Percentiles rank a stretch among this genome's conserved stretches.
Evolutionary conservation across 2,888 invertebrate genomes (phyloP).

Genomic region (Maniola hyperantus): DNA sequence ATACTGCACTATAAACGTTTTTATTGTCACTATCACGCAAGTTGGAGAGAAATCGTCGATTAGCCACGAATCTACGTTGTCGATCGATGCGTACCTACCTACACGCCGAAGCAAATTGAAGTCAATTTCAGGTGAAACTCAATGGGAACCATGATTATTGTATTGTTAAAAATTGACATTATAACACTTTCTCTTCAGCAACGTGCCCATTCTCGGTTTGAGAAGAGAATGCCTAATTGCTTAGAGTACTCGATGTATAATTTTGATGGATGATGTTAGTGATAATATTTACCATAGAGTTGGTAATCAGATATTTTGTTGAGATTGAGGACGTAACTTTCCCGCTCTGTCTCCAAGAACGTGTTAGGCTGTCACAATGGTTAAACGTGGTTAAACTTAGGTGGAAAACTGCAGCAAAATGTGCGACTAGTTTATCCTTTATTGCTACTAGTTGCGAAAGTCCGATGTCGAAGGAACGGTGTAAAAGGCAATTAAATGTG

Average conservation of each 20-base stretch:
- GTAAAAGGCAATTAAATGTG: conserved; percentile 10
- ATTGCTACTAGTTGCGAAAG: conserved; percentile 2
- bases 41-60: conserved; percentile 57
- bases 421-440: background rate
- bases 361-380: background rate
- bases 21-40: conserved; percentile 45
- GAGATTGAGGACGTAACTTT: background rate
- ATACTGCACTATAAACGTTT: conserved; percentile 36
- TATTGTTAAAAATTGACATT: conserved; percentile 28
- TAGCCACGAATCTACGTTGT: conserved; percentile 47
- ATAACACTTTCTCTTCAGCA: conserved; percentile 19
- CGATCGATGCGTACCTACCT: conserved; percentile 40
- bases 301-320: background rate
- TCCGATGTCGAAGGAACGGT: background rate
- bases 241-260: conserved; percentile 1
- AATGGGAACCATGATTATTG: conserved; percentile 40
- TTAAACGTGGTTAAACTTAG: background rate
- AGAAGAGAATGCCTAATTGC: conserved; percentile 15
- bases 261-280: conserved; percentile 12
- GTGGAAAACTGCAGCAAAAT: conserved; percentile 1
- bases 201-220: conserved; percentile 14
- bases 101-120: conserved; percentile 52
- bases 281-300: background rate
- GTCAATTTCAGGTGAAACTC: conserved; percentile 59
- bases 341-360: background rate